A percentile compares a stretch with the other conserved stretches of the same genome.
phyloP scores from a whole-genome alignment of 2,888 invertebrate genomes.

The Perizoma flavofasciatum region DNA sequence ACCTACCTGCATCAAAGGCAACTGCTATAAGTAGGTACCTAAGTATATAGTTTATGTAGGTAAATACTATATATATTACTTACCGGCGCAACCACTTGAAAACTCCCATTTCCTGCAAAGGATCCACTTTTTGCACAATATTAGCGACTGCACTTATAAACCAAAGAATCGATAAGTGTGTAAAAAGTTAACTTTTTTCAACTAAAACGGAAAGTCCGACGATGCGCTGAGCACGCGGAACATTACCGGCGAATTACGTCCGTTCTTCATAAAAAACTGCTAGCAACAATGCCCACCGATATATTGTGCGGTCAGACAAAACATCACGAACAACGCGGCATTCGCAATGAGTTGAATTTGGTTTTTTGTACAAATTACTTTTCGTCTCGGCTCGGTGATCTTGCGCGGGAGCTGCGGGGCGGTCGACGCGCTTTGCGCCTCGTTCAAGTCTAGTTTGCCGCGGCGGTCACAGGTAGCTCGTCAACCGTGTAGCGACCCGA shows the following conservation, averaged over 20 bases:
- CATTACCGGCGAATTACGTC: conserved; percentile 75
- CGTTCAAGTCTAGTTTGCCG: conserved; percentile 53
- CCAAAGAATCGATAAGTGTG: conserved; percentile 18
- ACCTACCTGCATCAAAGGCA: too few relatives aligned
- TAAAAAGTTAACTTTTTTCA: conserved; percentile 48
- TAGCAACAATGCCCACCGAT: conserved; percentile 79
- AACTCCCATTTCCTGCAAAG: conserved; percentile 74
- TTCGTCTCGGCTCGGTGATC: conserved; percentile 81
- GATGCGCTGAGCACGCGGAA: conserved; percentile 62
- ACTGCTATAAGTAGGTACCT: too few relatives aligned
- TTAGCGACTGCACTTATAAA: conserved; percentile 40
- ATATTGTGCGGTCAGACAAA: conserved; percentile 83
- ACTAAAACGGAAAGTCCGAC: conserved; percentile 58
- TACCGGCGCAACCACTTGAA: conserved; percentile 81
- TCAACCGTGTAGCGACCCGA: conserved; percentile 46
- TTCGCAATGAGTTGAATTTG: conserved; percentile 81
- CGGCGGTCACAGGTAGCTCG: conserved; percentile 49
- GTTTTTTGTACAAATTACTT: conserved; percentile 83
- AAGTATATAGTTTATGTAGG: too few relatives aligned
- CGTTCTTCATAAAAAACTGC: conserved; percentile 70
- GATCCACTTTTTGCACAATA: conserved; percentile 65
- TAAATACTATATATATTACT: conserved; percentile 43
- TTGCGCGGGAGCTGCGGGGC: conserved; percentile 65
- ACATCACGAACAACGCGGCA: conserved; percentile 78
- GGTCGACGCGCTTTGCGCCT: conserved; percentile 56